A percentile compares a stretch with the other conserved stretches of the same genome.
These are phyloP conservation scores for Perca flavescens DNA, from an alignment of 2,113 vertebrate species.

Conservation along the genomic window DNA sequence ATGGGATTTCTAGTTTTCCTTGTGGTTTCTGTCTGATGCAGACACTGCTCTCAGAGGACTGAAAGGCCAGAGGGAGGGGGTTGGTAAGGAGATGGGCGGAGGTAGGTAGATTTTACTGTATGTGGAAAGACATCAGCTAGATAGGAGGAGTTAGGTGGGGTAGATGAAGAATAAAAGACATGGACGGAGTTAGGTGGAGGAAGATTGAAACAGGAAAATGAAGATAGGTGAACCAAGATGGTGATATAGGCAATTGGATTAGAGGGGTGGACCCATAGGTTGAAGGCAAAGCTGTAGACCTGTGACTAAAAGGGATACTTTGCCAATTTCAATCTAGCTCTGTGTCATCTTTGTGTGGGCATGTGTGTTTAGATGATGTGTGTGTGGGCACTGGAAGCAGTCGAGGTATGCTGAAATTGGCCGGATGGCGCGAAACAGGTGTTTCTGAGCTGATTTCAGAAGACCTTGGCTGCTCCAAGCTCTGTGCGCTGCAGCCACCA, in stretches of 20 bases:
- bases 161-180: not conserved
- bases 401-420: too few relatives aligned
- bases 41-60: constrained; percentile 18
- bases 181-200: not conserved
- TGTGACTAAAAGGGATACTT: not conserved
- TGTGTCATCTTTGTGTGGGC: too few relatives aligned
- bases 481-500: too few relatives aligned
- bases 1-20: not conserved
- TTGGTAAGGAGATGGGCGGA: not conserved
- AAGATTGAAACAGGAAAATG: not conserved
- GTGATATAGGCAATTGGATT: not conserved
- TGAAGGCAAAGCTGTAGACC: not conserved
- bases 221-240: not conserved
- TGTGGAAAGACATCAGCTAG: not conserved
- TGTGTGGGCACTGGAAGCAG: too few relatives aligned
- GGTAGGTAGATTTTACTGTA: not conserved
- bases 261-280: not conserved
- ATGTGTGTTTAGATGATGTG: too few relatives aligned
- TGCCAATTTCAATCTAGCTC: too few relatives aligned
- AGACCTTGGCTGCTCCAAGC: too few relatives aligned
- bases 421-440: too few relatives aligned
- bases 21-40: constrained; percentile 10
- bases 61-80: not conserved
- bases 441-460: too few relatives aligned
- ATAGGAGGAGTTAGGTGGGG: not conserved